Conservation (phyloP, 2,888 invertebrate species). For the Gerris lacustris region DNA sequence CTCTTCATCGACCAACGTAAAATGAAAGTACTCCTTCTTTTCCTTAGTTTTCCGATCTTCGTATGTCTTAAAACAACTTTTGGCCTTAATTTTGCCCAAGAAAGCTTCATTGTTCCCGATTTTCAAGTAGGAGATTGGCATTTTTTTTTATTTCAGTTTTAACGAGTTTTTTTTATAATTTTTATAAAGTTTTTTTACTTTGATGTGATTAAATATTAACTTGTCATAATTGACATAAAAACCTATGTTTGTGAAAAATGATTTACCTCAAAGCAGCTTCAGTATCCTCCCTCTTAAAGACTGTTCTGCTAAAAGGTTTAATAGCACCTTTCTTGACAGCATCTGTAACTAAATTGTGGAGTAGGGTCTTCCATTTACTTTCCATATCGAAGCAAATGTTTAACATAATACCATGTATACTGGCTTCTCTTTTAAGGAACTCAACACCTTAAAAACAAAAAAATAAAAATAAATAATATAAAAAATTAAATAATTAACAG, state of each 20-base stretch:
- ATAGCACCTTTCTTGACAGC: slow-evolving; percentile 55
- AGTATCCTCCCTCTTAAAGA: slow-evolving; percentile 52
- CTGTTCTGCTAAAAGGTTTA: slow-evolving; percentile 51
- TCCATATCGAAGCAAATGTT: slow-evolving; percentile 48
- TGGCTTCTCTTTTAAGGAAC: slow-evolving; percentile 55
- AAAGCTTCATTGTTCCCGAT: background rate
- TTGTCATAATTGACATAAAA: too few relatives aligned
- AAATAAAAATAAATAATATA: background rate
- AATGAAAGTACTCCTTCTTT: background rate
- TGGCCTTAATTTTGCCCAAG: too few relatives aligned
- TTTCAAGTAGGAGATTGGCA: too few relatives aligned
- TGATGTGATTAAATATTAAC: too few relatives aligned
- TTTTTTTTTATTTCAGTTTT: too few relatives aligned
- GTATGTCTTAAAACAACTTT: too few relatives aligned
- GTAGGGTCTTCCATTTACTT: slow-evolving; percentile 42
- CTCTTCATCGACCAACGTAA: too few relatives aligned
- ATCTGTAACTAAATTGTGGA: slow-evolving; percentile 46
- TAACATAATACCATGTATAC: slow-evolving; percentile 65
- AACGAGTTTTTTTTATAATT: too few relatives aligned
- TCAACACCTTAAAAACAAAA: slow-evolving; percentile 42
- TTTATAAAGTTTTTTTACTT: too few relatives aligned
- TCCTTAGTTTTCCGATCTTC: too few relatives aligned
- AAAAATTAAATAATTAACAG: background rate
- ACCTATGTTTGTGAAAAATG: too few relatives aligned
- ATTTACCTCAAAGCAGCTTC: slow-evolving; percentile 55